Evolutionary conservation across 1,140 invertebrate species (phyloP).

Genomic region (Brachionus calyciflorus): DNA sequence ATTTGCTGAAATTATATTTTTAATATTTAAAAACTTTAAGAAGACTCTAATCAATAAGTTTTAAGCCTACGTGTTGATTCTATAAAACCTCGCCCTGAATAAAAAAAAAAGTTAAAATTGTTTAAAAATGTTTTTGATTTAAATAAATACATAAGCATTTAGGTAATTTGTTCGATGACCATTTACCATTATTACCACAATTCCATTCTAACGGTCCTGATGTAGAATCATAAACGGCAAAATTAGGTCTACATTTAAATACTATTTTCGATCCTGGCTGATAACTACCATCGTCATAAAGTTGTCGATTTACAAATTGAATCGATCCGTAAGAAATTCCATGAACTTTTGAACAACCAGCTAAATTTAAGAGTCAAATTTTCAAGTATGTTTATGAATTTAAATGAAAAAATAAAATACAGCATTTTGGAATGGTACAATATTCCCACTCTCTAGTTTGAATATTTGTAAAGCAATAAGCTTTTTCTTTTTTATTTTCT

Average conservation of each 20-base stretch:
- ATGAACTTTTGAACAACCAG: conserved; percentile 21
- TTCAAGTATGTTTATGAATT: background rate
- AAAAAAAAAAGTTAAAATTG: background rate
- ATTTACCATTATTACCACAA: background rate
- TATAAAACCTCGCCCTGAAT: conserved; percentile 28
- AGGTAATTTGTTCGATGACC: conserved; percentile 2
- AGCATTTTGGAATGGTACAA: conserved; percentile 12
- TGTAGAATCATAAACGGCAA: background rate
- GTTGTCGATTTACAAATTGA: background rate
- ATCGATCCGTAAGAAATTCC: conserved; percentile 1
- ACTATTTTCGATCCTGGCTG: background rate
- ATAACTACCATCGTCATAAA: background rate
- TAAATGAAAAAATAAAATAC: background rate
- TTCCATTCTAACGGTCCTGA: conserved; percentile 1
- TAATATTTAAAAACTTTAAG: background rate
- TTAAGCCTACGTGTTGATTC: background rate
- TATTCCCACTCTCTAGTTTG: background rate
- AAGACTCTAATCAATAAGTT: background rate
- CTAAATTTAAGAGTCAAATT: background rate
- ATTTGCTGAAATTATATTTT: background rate
- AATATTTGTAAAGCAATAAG: conserved; percentile 22
- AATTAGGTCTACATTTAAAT: background rate
- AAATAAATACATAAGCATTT: conserved; percentile 22
- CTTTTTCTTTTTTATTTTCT: conserved; percentile 18
- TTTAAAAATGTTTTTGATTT: background rate